phyloP scores from a whole-genome alignment of 1,140 invertebrate species.

The Spodoptera frugiperda region DNA sequence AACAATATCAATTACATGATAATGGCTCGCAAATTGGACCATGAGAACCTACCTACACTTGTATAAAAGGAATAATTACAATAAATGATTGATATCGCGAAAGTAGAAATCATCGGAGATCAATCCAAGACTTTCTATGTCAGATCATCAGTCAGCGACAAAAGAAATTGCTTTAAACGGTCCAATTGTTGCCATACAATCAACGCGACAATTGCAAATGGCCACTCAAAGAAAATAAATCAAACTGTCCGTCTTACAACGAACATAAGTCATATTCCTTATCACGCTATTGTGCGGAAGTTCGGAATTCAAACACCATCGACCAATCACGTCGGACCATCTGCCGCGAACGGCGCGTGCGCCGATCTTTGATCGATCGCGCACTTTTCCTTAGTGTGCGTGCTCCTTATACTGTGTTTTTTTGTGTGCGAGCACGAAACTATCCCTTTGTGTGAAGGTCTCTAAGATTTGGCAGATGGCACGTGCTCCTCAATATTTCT shows the following conservation, averaged over 20 bases:
- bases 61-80: constrained; percentile 45
- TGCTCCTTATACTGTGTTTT: constrained; percentile 61
- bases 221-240: constrained; percentile 65
- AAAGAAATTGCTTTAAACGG: constrained; percentile 57
- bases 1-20: constrained; percentile 39
- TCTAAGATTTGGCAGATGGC: constrained; percentile 85
- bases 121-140: constrained; percentile 48
- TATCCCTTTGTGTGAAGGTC: constrained; percentile 59
- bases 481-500: constrained; percentile 79
- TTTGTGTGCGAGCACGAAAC: constrained; percentile 49
- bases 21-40: constrained; percentile 37
- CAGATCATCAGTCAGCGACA: constrained; percentile 48
- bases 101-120: constrained; percentile 58
- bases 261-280: constrained; percentile 75
- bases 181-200: constrained; percentile 58
- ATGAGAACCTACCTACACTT: constrained; percentile 29
- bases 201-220: constrained; percentile 52
- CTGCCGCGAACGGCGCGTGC: constrained; percentile 76
- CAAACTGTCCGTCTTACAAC: constrained; percentile 58
- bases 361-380: constrained; percentile 75
- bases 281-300: constrained; percentile 78
- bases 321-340: constrained; percentile 77
- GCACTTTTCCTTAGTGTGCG: constrained; percentile 64
- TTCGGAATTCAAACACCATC: constrained; percentile 72
- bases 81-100: constrained; percentile 58